These are phyloP conservation scores for Xenopus tropicalis DNA, from an alignment of 2,113 vertebrate genomes.

Conservation along the genomic window UCB_Xtro_10.0 CM004449.2:62853501-62854000, in stretches of 20 bases:
- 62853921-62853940: no score
- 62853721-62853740: no score
- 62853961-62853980: no score
- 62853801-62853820: not conserved
- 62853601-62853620: slow-evolving; percentile 17
- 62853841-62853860: not conserved
- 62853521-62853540: not conserved
- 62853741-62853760: not conserved
- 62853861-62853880: not conserved
- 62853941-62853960: no score
- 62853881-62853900: not conserved
- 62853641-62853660: slow-evolving; percentile 12
- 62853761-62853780: not conserved
- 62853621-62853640: not conserved
- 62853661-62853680: not conserved
- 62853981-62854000: no score
- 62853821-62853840: not conserved
- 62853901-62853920: not conserved
- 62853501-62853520: not conserved
- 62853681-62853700: not conserved
- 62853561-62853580: not conserved
- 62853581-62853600: not conserved
- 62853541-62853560: not conserved
- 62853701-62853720: not conserved
- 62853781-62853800: not conserved